Base-by-base conservation (phyloP, 2,888 invertebrate genomes). In the Conus canariensis region DNA sequence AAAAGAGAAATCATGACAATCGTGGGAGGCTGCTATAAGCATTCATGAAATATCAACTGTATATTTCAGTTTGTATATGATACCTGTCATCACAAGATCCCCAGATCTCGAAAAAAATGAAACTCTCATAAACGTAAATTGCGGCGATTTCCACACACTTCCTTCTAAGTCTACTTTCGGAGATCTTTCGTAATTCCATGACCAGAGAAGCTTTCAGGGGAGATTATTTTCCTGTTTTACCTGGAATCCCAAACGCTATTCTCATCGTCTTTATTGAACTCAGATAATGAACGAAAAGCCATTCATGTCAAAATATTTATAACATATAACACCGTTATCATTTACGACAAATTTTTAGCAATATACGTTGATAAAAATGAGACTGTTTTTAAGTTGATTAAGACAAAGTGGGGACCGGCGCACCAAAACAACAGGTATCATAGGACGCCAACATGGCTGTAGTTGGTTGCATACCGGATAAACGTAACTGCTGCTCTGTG, bases 381-480 rank as follows among this genome's bases (percentile, higher is more conserved):
- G 45, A 45, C 45, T 45, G 3, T 45, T 45, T 45, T 45, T 45
- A 45, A 45, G 45, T 45, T 45, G 45, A 45, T 45, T 45, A 45
- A 45, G 45, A 45, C 45, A 45, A 45, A 45, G 45, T 45, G 45
- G 45, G 45, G 45, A 60, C 8, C 14, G 70, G 85, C 67, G 16
- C 16, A 74, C 85, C 89, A 70, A 89, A 85, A 85, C 70, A 1
- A 59, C 58, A 58, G 7, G 89, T 89, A 89, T 70, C 89, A 25
- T 59, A 83, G 85, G 89, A 89, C 89, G 89, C 89, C 89, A 89
- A 89, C 14, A 89, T 89, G 89, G 89, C 85, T 14, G 64, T 70
- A 9, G 25, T 22, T 45, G 30, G 14, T 64, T n/a, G 12, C 30
- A 64, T 12, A 16, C 86, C 86, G 86, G 86, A 67, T 60, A 25